These are phyloP conservation scores for Oreocharis arfaki DNA, from an alignment of 2,113 vertebrate genomes.

Conservation along the genomic window DNA sequence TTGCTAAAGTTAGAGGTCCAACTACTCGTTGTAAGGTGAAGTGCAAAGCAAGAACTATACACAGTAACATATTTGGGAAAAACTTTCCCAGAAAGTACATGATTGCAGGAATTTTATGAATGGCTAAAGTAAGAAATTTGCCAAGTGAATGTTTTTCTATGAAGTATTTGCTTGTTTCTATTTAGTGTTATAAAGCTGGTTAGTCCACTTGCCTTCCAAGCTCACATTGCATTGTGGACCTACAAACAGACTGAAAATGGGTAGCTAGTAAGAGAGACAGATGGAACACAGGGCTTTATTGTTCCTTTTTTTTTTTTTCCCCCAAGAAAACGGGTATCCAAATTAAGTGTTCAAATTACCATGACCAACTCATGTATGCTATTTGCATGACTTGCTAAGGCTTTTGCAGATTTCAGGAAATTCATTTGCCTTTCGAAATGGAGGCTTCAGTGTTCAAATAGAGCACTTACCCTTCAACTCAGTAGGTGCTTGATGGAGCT, in stretches of 20 bases:
- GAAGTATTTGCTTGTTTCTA: neutral
- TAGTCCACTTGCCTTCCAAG: neutral
- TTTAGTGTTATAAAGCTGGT: neutral
- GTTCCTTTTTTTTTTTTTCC: neutral
- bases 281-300: neutral
- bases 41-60: neutral
- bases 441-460: conserved; percentile 16
- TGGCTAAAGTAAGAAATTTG: neutral
- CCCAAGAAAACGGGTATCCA: neutral
- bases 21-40: neutral
- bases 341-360: conserved; percentile 23
- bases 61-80: neutral
- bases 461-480: conserved; percentile 59
- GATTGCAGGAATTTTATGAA: neutral
- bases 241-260: neutral
- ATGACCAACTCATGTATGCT: neutral
- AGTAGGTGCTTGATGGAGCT: conserved; percentile 56
- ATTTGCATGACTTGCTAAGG: conserved; percentile 7
- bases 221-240: neutral
- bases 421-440: conserved; percentile 43
- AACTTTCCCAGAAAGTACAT: neutral
- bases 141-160: neutral
- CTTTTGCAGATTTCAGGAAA: conserved; percentile 49
- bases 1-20: neutral
- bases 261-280: neutral